phyloP scores from a whole-genome alignment of 2,113 vertebrate species.

The Halcyon malimbica region DNA sequence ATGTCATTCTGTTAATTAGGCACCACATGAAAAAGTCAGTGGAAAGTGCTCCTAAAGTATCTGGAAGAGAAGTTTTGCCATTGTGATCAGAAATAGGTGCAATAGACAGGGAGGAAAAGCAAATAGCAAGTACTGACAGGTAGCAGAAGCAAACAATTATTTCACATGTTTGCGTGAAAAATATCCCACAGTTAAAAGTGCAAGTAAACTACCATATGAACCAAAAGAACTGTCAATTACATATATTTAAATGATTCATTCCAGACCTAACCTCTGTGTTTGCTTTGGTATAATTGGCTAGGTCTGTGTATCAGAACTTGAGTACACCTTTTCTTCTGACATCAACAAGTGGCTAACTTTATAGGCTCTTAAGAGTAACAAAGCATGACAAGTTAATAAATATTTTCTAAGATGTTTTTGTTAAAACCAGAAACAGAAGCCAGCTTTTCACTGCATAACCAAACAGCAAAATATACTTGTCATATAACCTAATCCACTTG shows the following conservation, averaged over 20 bases:
- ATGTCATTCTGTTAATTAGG: not conserved
- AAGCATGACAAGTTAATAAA: constrained; percentile 18
- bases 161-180: not conserved
- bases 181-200: not conserved
- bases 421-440: not conserved
- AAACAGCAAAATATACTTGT: not conserved
- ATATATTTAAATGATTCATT: not conserved
- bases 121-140: not conserved
- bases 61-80: not conserved
- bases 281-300: not conserved
- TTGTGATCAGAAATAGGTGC: not conserved
- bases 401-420: not conserved
- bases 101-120: not conserved
- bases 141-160: not conserved
- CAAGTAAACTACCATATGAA: not conserved
- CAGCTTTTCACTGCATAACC: not conserved
- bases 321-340: not conserved
- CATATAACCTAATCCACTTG: not conserved
- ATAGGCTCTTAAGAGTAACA: not conserved
- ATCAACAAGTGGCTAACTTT: not conserved
- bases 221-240: not conserved
- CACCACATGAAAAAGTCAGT: not conserved
- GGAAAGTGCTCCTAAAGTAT: not conserved
- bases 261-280: not conserved
- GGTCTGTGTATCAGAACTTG: not conserved